A percentile compares a stretch with the other conserved stretches of the same genome.
phyloP scores from a whole-genome alignment of 2,113 vertebrate genomes.

The Theristicus caerulescens region DNA sequence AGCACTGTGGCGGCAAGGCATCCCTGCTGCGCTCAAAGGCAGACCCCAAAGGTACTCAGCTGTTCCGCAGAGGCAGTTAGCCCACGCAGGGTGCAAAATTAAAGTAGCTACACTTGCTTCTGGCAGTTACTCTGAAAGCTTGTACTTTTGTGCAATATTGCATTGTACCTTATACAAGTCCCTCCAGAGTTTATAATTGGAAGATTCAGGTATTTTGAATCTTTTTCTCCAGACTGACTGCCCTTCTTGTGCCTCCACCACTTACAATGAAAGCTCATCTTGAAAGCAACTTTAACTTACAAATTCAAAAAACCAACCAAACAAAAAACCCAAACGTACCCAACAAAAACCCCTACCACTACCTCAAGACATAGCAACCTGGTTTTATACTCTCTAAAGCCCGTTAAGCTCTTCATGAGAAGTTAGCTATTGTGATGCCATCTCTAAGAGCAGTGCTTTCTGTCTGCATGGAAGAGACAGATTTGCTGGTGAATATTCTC shows the following conservation, averaged over 20 bases:
- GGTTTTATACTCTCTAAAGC: not conserved
- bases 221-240: not conserved
- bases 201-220: not conserved
- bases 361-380: not conserved
- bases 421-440: not conserved
- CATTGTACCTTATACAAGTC: not conserved
- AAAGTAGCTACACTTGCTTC: not conserved
- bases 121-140: not conserved
- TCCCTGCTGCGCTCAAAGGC: accelerated
- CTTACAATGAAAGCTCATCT: not conserved
- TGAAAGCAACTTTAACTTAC: not conserved
- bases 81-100: accelerated
- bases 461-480: not conserved
- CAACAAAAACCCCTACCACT: not conserved
- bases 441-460: not conserved
- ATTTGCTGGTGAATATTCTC: not conserved
- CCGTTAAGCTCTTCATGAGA: not conserved
- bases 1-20: accelerated
- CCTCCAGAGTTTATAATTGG: not conserved
- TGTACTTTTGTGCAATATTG: not conserved
- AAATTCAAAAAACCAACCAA: not conserved
- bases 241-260: not conserved
- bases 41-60: not conserved
- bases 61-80: not conserved
- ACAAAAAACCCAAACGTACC: accelerated